Evolutionary conservation across 2,888 invertebrate species (phyloP), one percentile per base, ranked within the genome.

Genomic region (Euphydryas editha): DNA sequence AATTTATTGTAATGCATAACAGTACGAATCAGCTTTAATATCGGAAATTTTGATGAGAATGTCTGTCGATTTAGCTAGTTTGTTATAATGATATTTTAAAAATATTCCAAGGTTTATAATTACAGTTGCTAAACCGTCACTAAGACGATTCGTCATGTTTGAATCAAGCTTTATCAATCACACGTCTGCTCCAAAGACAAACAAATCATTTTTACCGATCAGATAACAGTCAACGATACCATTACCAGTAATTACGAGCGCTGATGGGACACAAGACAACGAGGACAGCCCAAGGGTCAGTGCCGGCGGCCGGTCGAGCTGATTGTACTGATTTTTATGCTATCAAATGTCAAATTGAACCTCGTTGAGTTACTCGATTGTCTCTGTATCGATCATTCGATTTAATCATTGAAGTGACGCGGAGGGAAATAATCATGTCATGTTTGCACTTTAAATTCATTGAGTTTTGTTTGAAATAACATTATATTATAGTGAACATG

Each of bases 221-320:
- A 56, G 68, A 69, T 69, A 65, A 21, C 68, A 13, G 30, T 6
- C 20, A 47, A 59, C 59, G 21, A 55, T 55, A n/a, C 47, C 60
- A 54, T 61, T 62, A 54, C 65, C 17, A 65, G 61, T 65, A 39
- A 59, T 68, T 62, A 51, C 55, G 17, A 51, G 13, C 30, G 54
- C 51, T 59, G 24, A 13, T 30, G 54, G 64, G 55, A 44, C 59
- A 46, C 36, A 46, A 36, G 39, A 46, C 36, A 36, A 30, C n/a
- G 17, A 17, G 30, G 10, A n/a, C 17, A 30, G 13, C 3, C 17
- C 54, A 10, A 17, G 54, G 54, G 49, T 54, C 54, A 51, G 51
- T 51, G 51, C n/a, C n/a, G n/a, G n/a, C n/a, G n/a, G n/a, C n/a
- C n/a, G n/a, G n/a, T n/a, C n/a, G 47, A 24, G n/a, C n/a, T 3